phyloP scores from a whole-genome alignment of 2,113 vertebrate genomes.

The Stercorarius parasiticus region DNA sequence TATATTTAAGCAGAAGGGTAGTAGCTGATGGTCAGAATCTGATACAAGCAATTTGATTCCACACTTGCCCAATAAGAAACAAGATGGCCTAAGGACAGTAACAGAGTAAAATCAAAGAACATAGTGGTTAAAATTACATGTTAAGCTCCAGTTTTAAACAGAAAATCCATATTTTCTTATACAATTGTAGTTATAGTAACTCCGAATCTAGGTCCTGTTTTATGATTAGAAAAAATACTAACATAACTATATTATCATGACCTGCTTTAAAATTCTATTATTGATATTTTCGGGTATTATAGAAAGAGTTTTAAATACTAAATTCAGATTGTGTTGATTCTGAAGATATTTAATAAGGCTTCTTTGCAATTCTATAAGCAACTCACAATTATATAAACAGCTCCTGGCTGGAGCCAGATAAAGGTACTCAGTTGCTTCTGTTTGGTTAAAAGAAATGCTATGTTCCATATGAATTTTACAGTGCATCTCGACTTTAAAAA shows the following conservation, averaged over 20 bases:
- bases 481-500: background rate
- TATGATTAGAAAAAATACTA: conserved; percentile 25
- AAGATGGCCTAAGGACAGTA: background rate
- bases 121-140: background rate
- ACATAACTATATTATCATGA: background rate
- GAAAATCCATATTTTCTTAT: conserved; percentile 4
- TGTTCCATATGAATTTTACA: background rate
- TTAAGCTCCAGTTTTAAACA: conserved; percentile 17
- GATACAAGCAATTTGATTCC: conserved; percentile 28
- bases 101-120: background rate
- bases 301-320: background rate
- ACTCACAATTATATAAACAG: background rate
- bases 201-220: background rate
- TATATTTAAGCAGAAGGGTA: conserved; percentile 24
- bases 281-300: background rate
- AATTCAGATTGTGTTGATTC: background rate
- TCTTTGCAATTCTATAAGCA: background rate
- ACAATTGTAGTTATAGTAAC: background rate
- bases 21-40: background rate
- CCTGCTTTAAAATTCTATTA: background rate
- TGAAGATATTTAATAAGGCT: background rate
- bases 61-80: background rate
- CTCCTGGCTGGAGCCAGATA: background rate
- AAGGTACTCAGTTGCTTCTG: background rate
- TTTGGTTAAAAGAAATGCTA: background rate